phyloP scores from a whole-genome alignment of 2,113 vertebrate genomes.

The Proteles cristata region DNA sequence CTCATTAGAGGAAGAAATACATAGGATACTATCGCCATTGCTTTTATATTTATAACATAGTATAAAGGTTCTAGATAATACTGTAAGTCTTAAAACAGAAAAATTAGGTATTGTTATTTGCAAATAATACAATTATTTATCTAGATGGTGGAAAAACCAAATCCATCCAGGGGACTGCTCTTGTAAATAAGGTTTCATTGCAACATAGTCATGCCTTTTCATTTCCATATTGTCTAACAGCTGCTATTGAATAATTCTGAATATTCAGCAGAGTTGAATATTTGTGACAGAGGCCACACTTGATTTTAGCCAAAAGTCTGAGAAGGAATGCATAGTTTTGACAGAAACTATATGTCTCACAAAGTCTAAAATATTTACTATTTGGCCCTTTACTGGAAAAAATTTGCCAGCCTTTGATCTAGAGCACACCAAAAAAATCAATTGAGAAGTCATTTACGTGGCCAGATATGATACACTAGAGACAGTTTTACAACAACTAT shows the following conservation, averaged over 20 bases:
- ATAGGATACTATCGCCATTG: background rate
- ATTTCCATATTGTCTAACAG: background rate
- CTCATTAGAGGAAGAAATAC: background rate
- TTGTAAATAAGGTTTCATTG: constrained; percentile 16
- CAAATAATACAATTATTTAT: background rate
- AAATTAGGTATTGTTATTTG: background rate
- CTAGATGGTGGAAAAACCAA: background rate
- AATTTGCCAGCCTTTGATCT: background rate
- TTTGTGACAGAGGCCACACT: background rate
- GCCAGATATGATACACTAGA: background rate
- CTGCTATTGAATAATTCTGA: background rate
- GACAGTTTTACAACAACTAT: background rate
- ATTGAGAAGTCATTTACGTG: background rate
- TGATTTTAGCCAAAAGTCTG: background rate
- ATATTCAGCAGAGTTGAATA: background rate
- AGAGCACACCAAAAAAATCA: background rate
- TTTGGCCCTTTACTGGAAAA: background rate
- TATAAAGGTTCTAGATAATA: background rate
- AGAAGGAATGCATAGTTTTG: background rate
- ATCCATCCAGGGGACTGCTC: background rate
- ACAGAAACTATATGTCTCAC: background rate
- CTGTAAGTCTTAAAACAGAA: background rate
- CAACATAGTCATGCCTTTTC: background rate
- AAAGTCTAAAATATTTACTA: constrained; percentile 5
- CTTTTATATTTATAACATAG: background rate